Evolutionary conservation across 35 echinoderm and acorn worm genomes (phyloP), one percentile per base, ranked within the genome.

Genomic region (Lytechinus variegatus): DNA sequence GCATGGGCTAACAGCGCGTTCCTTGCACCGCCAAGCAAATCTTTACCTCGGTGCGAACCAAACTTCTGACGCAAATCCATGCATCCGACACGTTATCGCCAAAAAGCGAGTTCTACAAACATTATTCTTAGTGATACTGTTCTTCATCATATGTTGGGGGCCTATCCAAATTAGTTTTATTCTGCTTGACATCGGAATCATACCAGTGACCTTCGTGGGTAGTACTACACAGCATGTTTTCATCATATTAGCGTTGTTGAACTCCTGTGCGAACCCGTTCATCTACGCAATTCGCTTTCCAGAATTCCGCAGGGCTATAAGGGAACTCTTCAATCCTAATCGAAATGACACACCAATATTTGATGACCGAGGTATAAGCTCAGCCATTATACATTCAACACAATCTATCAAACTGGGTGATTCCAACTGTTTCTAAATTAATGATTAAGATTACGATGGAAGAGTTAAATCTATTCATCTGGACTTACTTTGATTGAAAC

Each of bases 81-180:
- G 54, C 5, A 10, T 13, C 4, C 8, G 54, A 57, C 92, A 93
- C 28, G 9, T 93, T 13, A 10, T 57, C 8, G 92, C 92, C 13
- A 93, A 57, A 13, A 93, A 55, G 52, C 92, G 92, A 3, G 92
- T 93, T 53, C 71, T 96, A 27, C 61, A 96, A 87, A 95, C 56
- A 53, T 53, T 95, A 11, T 87, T 96, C 72, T 91, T 91, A 61
- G 96, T 96, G 10, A 61, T 95, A 14, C 16, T 91, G 5, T 24
- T 94, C 19, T 96, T 96, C 94, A 27, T 96, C 16, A 52, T 96
- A 5, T 96, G 94, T n/a, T 96, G 96, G 96, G 94, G 24, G 10
- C 96, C 96, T 27, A 51, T 27, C 54, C 94, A 95, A 57, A 53
- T 52, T 5, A 19, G 87, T 29, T 94, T 86, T 52, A 53, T 96